Conservation (phyloP, 2,888 invertebrate genomes). For the Priocnemis perturbator region DNA sequence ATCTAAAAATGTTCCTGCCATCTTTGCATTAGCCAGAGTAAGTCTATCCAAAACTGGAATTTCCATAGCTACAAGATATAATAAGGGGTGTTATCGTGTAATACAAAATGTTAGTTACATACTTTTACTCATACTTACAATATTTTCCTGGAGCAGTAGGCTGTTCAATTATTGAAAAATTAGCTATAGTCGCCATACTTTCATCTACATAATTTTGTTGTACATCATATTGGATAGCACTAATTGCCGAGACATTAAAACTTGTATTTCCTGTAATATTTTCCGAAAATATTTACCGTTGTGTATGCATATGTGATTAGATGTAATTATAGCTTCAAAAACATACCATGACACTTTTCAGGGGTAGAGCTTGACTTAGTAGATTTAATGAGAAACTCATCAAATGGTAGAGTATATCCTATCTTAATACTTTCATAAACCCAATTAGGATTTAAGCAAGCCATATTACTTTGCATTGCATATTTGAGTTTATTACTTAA, state of each 20-base stretch:
- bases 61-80: constrained; percentile 15
- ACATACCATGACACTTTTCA: constrained; percentile 74
- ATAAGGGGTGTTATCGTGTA: neutral
- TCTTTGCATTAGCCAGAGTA: constrained; percentile 82
- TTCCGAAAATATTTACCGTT: constrained; percentile 11
- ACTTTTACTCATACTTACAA: constrained; percentile 27
- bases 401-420: constrained; percentile 82
- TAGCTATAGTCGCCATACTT: constrained; percentile 56
- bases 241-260: constrained; percentile 77
- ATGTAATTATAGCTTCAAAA: neutral
- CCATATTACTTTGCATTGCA: constrained; percentile 78
- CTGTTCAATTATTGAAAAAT: constrained; percentile 16
- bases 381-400: constrained; percentile 78
- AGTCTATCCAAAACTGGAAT: constrained; percentile 66
- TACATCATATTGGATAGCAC: constrained; percentile 69
- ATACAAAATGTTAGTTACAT: neutral
- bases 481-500: constrained; percentile 84
- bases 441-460: constrained; percentile 88
- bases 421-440: constrained; percentile 84
- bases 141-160: neutral
- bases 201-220: constrained; percentile 60
- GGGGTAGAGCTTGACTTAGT: constrained; percentile 84
- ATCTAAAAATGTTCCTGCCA: constrained; percentile 89
- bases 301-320: neutral
- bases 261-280: constrained; percentile 58